These are phyloP conservation scores for Phataginus tricuspis DNA, from an alignment of 2,797 vertebrate species.

Conservation along the genomic window DNA sequence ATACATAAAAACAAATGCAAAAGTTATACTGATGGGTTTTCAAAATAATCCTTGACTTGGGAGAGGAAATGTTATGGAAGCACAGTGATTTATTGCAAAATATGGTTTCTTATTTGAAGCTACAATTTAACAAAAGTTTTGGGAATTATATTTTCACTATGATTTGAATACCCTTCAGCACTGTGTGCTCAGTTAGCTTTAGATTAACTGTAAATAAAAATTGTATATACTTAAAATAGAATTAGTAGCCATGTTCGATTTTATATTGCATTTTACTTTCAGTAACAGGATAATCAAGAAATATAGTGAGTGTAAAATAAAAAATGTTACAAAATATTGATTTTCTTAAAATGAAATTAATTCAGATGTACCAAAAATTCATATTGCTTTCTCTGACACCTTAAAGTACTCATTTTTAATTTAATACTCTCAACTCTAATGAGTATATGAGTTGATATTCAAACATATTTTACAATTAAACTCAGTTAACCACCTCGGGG, in stretches of 20 bases:
- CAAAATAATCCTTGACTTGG: neutral
- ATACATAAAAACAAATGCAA: neutral
- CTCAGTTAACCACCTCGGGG: neutral
- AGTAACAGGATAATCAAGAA: neutral
- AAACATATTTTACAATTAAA: neutral
- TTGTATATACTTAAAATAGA: neutral
- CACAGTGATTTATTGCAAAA: neutral
- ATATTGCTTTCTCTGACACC: neutral
- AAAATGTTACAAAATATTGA: neutral
- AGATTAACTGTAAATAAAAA: neutral
- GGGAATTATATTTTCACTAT: neutral
- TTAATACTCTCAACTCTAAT: neutral
- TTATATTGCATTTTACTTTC: neutral
- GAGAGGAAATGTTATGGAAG: neutral
- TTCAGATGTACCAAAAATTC: neutral
- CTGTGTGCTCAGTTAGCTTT: neutral
- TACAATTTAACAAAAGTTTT: neutral
- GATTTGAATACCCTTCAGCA: neutral
- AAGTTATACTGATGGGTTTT: neutral
- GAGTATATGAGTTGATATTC: neutral
- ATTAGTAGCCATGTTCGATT: neutral
- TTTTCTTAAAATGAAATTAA: constrained; percentile 4
- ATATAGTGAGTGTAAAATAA: neutral
- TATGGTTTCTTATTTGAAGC: neutral
- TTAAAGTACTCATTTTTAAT: neutral